phyloP scores from a whole-genome alignment of 1,140 invertebrate species.

The Ridgeia piscesae region DNA sequence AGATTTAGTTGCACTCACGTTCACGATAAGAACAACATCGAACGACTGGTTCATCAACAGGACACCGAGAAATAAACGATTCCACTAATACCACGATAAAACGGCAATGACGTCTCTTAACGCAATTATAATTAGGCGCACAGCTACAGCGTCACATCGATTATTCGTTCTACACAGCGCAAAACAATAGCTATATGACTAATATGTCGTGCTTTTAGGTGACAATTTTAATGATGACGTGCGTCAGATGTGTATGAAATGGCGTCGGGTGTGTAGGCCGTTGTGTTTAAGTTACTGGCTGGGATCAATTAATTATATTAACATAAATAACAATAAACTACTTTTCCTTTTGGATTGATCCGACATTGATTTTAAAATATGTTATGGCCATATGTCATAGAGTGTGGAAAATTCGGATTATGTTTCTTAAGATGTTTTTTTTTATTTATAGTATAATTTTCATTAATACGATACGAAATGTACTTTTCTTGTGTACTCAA shows the following conservation, averaged over 20 bases:
- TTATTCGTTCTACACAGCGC: not conserved
- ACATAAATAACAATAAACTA: not conserved
- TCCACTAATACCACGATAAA: too few species aligned
- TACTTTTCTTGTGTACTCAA: too few species aligned
- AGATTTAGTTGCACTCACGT: too few species aligned
- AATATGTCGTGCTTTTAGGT: not conserved
- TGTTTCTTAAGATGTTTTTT: not conserved
- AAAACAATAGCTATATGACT: not conserved
- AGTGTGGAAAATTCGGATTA: too few species aligned
- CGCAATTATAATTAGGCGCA: not conserved
- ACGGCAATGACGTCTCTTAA: too few species aligned
- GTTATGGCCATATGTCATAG: too few species aligned
- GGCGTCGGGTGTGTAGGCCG: not conserved
- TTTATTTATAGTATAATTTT: not conserved
- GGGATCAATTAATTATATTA: not conserved
- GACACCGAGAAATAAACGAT: too few species aligned
- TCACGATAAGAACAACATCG: too few species aligned
- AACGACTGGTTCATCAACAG: too few species aligned
- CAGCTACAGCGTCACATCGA: not conserved
- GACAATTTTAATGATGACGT: not conserved
- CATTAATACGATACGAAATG: not conserved
- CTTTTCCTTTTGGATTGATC: not conserved
- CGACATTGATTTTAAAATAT: not conserved
- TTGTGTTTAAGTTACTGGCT: not conserved
- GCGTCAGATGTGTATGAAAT: not conserved